Base-by-base conservation (phyloP, 2,888 invertebrate genomes). In the Baccha elongata region DNA sequence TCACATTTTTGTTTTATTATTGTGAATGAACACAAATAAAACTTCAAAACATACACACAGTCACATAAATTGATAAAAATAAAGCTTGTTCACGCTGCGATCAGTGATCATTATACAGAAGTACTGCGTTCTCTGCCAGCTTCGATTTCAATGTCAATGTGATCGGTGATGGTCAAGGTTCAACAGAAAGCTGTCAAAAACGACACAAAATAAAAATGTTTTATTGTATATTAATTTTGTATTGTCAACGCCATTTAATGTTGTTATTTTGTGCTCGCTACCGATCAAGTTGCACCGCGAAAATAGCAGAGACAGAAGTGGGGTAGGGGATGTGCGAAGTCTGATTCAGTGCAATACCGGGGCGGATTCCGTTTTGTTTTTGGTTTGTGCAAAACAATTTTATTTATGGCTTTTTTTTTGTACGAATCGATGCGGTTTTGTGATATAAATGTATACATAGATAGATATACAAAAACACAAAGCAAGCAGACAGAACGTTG, bases 81-180 rank as follows among this genome's bases (percentile, higher is more conserved):
- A n/a, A 29, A 32, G 29, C 60, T 60, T 60, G 13, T 26, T 7
- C 13, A 23, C 23, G 26, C 0, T 3, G n/a, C 13, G 13, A 3
- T 13, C 37, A n/a, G 37, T n/a, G n/a, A n/a, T n/a, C n/a, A n/a
- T 40, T 13, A 2, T 13, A n/a, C n/a, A n/a, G n/a, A n/a, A n/a
- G n/a, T n/a, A 13, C 37, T 5, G n/a, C n/a, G 37, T 13, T 13
- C n/a, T 40, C 60, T 26, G 67, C 32, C 62, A 65, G 58, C 69
- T 48, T 71, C 80, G 23, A 65, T 46, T 81, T 75, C 76, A 81
- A 81, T 81, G 75, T 81, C 75, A 81, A 67, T 72, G 81, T 71
- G 74, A 80, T 42, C 67, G 74, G 53, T 75, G 81, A 81, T 72
- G 81, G 81, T 81, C 81, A 81, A 81, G 81, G 81, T 81, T 76